phyloP scores from a whole-genome alignment of 2,113 vertebrate genomes.

The Chaetodon trifascialis region DNA sequence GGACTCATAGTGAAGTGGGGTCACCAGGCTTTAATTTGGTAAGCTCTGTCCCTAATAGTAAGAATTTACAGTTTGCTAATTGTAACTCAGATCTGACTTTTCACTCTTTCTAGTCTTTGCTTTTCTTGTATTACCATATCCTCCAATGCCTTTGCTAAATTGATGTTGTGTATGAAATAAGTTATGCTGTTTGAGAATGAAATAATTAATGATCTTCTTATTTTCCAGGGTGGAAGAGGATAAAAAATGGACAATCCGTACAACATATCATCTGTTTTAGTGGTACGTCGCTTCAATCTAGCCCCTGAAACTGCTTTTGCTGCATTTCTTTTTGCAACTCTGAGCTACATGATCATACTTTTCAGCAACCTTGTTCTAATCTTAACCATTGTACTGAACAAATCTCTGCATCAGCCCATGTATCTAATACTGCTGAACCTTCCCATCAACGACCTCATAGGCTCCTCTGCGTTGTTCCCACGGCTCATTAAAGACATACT shows the following conservation, averaged over 20 bases:
- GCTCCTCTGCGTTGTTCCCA: conserved; percentile 75
- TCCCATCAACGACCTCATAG: conserved; percentile 81
- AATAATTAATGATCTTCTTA: neutral
- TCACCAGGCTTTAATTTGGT: conserved; percentile 3
- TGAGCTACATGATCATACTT: conserved; percentile 80
- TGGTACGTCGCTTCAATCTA: conserved; percentile 62
- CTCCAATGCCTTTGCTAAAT: neutral
- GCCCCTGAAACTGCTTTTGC: conserved; percentile 47
- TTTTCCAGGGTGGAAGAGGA: neutral
- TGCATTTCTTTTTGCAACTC: conserved; percentile 75
- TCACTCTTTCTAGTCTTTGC: neutral
- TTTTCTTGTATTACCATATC: neutral
- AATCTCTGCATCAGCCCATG: conserved; percentile 82
- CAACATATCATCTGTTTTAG: conserved; percentile 68
- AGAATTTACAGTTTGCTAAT: neutral
- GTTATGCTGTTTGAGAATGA: neutral
- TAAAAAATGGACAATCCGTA: conserved; percentile 48
- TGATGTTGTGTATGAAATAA: neutral
- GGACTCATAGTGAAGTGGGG: neutral
- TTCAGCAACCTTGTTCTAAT: conserved; percentile 82
- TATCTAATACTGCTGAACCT: conserved; percentile 81
- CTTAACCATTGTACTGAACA: conserved; percentile 77
- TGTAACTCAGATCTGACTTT: neutral
- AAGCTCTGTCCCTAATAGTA: neutral
- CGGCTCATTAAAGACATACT: conserved; percentile 72